Evolutionary conservation across 2,113 vertebrate species (phyloP).

Genomic region (Pristiophorus japonicus): DNA sequence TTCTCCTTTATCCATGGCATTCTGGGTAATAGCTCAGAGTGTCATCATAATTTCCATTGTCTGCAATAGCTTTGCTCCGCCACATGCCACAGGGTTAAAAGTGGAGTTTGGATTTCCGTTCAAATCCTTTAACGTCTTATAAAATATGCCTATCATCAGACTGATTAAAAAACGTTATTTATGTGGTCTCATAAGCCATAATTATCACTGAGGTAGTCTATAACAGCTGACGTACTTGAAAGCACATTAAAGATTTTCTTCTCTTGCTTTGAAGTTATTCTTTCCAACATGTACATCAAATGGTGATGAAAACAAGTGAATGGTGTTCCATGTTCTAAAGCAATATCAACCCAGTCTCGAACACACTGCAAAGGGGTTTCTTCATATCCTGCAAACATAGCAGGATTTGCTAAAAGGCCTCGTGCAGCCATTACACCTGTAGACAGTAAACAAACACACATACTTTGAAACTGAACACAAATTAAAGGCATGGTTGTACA

Average conservation of each 20-base stretch:
- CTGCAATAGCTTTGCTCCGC: background rate
- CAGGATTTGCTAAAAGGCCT: slow-evolving; percentile 85
- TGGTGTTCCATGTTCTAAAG: slow-evolving; percentile 81
- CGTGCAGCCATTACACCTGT: slow-evolving; percentile 89
- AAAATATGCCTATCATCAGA: background rate
- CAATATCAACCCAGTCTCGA: slow-evolving; percentile 90
- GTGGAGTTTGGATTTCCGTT: background rate
- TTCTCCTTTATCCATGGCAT: background rate
- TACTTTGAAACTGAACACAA: background rate
- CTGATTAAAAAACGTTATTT: background rate
- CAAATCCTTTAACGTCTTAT: background rate
- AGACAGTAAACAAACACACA: slow-evolving; percentile 37
- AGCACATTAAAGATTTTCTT: slow-evolving; percentile 84
- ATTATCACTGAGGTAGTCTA: slow-evolving; percentile 79
- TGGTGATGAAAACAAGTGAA: slow-evolving; percentile 94
- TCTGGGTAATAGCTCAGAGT: background rate
- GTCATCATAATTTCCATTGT: background rate
- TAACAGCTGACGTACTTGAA: slow-evolving; percentile 84
- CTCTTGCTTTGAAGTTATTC: slow-evolving; percentile 84
- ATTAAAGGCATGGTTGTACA: background rate
- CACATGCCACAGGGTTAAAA: background rate
- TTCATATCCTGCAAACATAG: slow-evolving; percentile 87
- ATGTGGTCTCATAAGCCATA: slow-evolving; percentile 57
- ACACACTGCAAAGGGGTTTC: slow-evolving; percentile 84
- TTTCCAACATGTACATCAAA: slow-evolving; percentile 96